Evolutionary conservation across 2,888 invertebrate species (phyloP).

Genomic region (Drosophila recens): DNA sequence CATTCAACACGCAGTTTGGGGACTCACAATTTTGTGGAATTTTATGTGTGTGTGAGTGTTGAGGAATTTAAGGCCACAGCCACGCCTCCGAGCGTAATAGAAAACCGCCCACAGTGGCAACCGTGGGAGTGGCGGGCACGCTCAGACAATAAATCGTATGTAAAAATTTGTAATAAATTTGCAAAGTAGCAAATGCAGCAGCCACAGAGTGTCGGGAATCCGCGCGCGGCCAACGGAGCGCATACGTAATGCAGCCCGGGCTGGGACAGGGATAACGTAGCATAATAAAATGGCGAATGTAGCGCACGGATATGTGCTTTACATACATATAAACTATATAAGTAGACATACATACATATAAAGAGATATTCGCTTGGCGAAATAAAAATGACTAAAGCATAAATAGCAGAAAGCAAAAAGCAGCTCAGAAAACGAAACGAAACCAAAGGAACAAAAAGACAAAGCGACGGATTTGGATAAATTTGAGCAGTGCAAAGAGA

Average conservation of each 20-base stretch:
- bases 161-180: constrained; percentile 79
- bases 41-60: too few species aligned
- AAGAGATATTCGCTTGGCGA: constrained; percentile 5
- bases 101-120: constrained; percentile 41
- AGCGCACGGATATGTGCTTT: constrained; percentile 57
- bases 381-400: constrained; percentile 48
- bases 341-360: constrained; percentile 1
- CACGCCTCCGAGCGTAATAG: constrained; percentile 49
- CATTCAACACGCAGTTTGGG: not conserved
- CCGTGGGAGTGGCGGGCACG: constrained; percentile 43
- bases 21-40: constrained; percentile 26
- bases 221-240: constrained; percentile 59
- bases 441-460: constrained; percentile 25
- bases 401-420: constrained; percentile 60
- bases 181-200: constrained; percentile 73
- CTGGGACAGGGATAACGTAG: constrained; percentile 68
- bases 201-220: constrained; percentile 38
- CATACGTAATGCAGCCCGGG: constrained; percentile 72
- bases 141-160: constrained; percentile 78
- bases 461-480: constrained; percentile 46
- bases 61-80: constrained; percentile 36
- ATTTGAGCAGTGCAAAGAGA: constrained; percentile 48
- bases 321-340: constrained; percentile 22
- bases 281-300: constrained; percentile 69
- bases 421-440: constrained; percentile 34